Conservation (phyloP, 2,113 vertebrate genomes). For the Petrocephalus microphthalmus region DNA sequence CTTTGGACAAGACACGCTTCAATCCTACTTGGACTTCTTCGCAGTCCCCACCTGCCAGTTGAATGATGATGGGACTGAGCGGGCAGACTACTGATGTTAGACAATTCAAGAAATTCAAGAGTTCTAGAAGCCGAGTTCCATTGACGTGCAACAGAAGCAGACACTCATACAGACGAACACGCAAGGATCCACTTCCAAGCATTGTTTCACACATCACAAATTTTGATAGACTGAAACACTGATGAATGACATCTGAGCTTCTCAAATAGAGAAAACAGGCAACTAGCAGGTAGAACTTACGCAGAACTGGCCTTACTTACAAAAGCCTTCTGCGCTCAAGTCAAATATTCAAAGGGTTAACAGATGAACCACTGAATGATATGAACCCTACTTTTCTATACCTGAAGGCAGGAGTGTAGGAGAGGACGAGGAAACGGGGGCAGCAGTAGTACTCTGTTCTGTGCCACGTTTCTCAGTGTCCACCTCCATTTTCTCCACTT, state of each 20-base stretch:
- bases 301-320: not conserved
- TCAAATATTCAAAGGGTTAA: not conserved
- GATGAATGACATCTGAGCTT: not conserved
- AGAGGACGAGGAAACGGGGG: constrained; percentile 34
- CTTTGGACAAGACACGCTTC: constrained; percentile 60
- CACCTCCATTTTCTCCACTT: constrained; percentile 31
- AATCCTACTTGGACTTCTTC: constrained; percentile 40
- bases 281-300: not conserved
- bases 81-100: not conserved
- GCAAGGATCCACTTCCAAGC: not conserved
- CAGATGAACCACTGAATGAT: not conserved
- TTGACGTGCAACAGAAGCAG: not conserved
- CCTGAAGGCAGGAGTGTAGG: constrained; percentile 21
- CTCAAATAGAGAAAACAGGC: not conserved
- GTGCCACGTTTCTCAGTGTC: not conserved
- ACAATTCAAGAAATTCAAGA: not conserved
- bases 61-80: not conserved
- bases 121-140: not conserved
- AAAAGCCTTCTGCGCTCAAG: not conserved
- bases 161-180: not conserved
- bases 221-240: not conserved
- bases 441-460: constrained; percentile 30
- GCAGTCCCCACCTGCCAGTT: constrained; percentile 31
- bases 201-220: not conserved
- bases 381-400: not conserved